A percentile compares a stretch with the other conserved stretches of the same genome.
phyloP scores from a whole-genome alignment of 2,113 vertebrate genomes.

The Plecotus auritus region DNA sequence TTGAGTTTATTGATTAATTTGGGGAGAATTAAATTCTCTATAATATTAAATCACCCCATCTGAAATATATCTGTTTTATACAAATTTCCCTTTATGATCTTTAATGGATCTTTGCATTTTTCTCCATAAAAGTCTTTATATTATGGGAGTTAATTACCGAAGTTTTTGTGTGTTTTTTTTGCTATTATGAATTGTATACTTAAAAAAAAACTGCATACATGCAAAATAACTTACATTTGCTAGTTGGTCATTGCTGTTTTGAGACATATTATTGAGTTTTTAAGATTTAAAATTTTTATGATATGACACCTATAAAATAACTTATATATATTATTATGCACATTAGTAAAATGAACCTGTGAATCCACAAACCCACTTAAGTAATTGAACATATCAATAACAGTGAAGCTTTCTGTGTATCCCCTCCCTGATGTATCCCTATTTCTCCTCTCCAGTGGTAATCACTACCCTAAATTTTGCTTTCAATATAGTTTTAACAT shows the following conservation, averaged over 20 bases:
- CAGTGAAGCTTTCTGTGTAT: not conserved
- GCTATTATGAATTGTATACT: not conserved
- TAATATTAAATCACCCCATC: not conserved
- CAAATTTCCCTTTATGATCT: not conserved
- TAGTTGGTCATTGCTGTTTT: not conserved
- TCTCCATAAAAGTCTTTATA: not conserved
- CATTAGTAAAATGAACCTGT: not conserved
- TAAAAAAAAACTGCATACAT: not conserved
- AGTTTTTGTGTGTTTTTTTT: not conserved
- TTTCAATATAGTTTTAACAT: not conserved
- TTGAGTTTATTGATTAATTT: not conserved
- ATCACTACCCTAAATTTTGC: not conserved
- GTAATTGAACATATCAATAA: not conserved
- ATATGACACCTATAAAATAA: not conserved
- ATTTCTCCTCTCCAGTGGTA: not conserved
- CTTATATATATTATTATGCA: not conserved
- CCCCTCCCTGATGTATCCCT: not conserved
- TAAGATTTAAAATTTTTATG: not conserved
- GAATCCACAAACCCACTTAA: not conserved
- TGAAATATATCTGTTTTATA: not conserved
- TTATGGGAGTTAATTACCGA: not conserved
- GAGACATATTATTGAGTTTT: not conserved
- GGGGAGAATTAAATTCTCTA: not conserved
- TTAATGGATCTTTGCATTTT: not conserved
- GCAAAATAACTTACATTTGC: not conserved